Conservation (phyloP, 2,888 invertebrate genomes). For the Plebejus argus region DNA sequence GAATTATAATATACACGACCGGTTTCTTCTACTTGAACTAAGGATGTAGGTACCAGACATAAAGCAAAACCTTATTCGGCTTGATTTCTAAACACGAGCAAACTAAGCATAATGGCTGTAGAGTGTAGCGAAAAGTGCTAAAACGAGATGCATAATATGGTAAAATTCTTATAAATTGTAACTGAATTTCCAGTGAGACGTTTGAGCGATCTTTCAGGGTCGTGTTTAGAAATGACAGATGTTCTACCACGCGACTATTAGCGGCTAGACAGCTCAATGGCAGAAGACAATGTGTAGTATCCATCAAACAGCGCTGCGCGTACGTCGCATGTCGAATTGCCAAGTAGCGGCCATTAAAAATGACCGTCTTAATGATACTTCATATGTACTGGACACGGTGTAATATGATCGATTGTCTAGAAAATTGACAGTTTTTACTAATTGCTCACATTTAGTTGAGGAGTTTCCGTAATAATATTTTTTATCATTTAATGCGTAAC, state of each 20-base stretch:
- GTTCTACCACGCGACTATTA: background rate
- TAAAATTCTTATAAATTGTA: background rate
- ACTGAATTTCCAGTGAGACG: background rate
- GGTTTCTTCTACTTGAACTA: too few species aligned
- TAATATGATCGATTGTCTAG: slow-evolving; percentile 46
- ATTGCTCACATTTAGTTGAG: background rate
- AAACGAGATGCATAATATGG: background rate
- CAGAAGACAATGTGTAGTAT: slow-evolving; percentile 3
- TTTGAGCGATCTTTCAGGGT: background rate
- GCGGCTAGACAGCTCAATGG: background rate
- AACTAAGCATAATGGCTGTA: too few species aligned
- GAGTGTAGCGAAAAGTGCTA: too few species aligned
- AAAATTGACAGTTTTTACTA: slow-evolving; percentile 42
- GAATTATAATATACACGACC: too few species aligned
- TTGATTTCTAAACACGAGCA: too few species aligned
- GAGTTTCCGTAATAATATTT: background rate
- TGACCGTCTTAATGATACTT: slow-evolving; percentile 42
- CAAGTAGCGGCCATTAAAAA: slow-evolving; percentile 42
- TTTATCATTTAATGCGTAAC: background rate
- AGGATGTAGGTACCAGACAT: too few species aligned
- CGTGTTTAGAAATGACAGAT: background rate
- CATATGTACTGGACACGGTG: slow-evolving; percentile 41
- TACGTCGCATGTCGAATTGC: background rate
- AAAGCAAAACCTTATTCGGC: too few species aligned
- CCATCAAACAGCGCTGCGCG: background rate